Base-by-base conservation (phyloP, 2,888 invertebrate genomes). In the Abscondita cerata region DNA sequence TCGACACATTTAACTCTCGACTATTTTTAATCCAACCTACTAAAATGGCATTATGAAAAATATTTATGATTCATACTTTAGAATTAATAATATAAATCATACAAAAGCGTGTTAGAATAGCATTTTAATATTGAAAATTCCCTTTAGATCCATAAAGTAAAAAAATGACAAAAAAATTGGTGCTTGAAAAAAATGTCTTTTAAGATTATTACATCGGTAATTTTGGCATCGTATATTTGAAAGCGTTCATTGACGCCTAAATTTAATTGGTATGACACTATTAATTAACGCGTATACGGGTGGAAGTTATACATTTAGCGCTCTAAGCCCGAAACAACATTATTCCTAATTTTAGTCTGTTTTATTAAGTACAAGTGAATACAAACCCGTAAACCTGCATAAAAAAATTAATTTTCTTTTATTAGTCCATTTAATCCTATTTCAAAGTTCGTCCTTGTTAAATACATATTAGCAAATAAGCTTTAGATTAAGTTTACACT, bases 201-300 rank as follows among this genome's bases (percentile, higher is more conserved):
- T 11, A 44, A n/a, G 11, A 18, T 44, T 18, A 44, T 16, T 41
- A 16, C 11, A 18, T 16, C 16, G 44, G 1, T 9, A 6, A 11
- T 44, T 25, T 25, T 25, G 6, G 25, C 6, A 25, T 25, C 25
- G 25, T 25, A 25, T n/a, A n/a, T 25, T 25, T 25, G 25, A 25
- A 25, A 8, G 18, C 62, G 58, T 55, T 54, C 59, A 48, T 53
- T 63, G 64, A 61, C 67, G 63, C 52, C 50, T 31, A 50, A 54
- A 59, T 64, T 67, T 68, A 67, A 68, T 68, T 68, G 67, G 65
- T 64, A 36, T 62, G 64, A 59, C 62, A 59, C 46, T 64, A 60
- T 38, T 58, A 64, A 63, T 65, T 59, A 63, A 67, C 38, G 61
- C 31, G 19, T 6, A 61, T 62, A 59, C 59, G 60, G 60, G 58